Evolutionary conservation across 2,113 vertebrate species (phyloP).

Genomic region (Crypturellus undulatus): DNA sequence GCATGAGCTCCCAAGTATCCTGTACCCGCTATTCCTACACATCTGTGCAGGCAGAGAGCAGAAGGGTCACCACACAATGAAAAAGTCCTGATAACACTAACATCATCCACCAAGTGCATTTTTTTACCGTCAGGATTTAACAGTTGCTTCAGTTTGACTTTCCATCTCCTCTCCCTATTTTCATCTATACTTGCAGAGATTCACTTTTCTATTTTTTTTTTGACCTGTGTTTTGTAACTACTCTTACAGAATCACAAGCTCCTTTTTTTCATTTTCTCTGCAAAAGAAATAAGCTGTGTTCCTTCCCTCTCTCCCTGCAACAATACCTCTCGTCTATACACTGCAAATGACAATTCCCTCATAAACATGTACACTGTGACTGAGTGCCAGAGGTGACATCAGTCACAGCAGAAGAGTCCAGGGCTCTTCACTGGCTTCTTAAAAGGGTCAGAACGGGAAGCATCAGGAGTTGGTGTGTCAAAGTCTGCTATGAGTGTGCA

Average conservation of each 20-base stretch:
- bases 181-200: neutral
- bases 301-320: neutral
- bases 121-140: neutral
- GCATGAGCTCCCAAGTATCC: neutral
- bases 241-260: neutral
- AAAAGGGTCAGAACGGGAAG: neutral
- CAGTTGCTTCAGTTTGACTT: neutral
- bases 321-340: neutral
- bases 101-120: neutral
- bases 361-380: rapidly evolving
- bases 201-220: neutral
- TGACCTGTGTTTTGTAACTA: neutral
- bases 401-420: neutral
- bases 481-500: neutral
- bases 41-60: neutral
- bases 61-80: neutral
- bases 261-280: neutral
- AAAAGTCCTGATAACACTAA: neutral
- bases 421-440: neutral
- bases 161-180: neutral
- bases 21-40: rapidly evolving
- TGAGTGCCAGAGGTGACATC: neutral
- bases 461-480: neutral
- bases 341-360: neutral
- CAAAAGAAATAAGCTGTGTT: neutral